A percentile compares a stretch with the other conserved stretches of the same genome.
Evolutionary conservation across 1,140 invertebrate genomes (phyloP).

Genomic region (Euura saliciscinereae): DNA sequence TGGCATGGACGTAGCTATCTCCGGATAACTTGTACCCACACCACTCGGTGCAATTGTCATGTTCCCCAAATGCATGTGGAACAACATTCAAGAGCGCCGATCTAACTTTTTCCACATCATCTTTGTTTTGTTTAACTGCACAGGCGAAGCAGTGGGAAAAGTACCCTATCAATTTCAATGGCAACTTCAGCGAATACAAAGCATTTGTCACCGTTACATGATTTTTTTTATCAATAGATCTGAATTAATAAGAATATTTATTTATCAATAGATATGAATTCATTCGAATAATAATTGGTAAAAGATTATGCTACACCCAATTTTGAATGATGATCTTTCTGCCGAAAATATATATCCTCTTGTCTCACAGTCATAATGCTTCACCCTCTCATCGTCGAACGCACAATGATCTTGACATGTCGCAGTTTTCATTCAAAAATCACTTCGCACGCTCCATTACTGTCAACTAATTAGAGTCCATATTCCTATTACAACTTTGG

Average conservation of each 20-base stretch:
- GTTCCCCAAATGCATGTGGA: slow-evolving; percentile 17
- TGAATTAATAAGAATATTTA: not conserved
- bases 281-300: too few species aligned
- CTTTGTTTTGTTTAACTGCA: slow-evolving; percentile 21
- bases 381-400: too few species aligned
- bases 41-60: slow-evolving; percentile 20
- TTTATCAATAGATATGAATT: not conserved
- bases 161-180: slow-evolving; percentile 10
- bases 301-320: too few species aligned
- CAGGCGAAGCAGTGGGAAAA: slow-evolving; percentile 18
- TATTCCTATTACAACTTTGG: too few species aligned
- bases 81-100: not conserved
- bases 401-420: not conserved
- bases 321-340: not conserved
- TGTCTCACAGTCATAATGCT: not conserved
- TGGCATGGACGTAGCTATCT: not conserved
- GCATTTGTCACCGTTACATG: not conserved
- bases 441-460: too few species aligned
- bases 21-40: not conserved
- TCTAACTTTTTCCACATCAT: not conserved
- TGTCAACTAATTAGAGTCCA: too few species aligned
- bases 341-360: not conserved
- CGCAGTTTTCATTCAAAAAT: not conserved
- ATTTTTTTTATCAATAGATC: not conserved
- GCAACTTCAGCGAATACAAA: slow-evolving; percentile 14